A percentile compares a stretch with the other conserved stretches of the same genome.
phyloP scores from a whole-genome alignment of 2,797 vertebrate genomes.

The Philypnodon macrostomus region DNA sequence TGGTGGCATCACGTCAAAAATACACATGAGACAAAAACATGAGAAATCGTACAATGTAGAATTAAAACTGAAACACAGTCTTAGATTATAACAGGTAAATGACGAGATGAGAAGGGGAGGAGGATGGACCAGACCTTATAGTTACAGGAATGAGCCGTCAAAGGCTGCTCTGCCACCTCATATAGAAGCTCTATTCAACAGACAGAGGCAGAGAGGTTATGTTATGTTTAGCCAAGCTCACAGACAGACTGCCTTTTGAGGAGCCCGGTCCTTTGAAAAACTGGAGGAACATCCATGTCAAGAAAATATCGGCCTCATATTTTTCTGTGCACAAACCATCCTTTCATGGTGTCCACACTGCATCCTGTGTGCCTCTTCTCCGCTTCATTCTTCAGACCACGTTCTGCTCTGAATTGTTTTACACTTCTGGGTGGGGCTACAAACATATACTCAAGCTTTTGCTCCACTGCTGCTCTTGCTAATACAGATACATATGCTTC shows the following conservation, averaged over 20 bases:
- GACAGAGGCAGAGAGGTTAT: constrained; percentile 28
- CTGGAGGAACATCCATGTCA: constrained; percentile 73
- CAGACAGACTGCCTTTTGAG: constrained; percentile 75
- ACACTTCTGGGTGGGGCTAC: constrained; percentile 50
- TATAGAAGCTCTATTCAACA: constrained; percentile 70
- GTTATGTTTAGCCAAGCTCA: constrained; percentile 63
- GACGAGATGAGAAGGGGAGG: constrained; percentile 28
- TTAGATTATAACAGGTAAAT: constrained; percentile 7
- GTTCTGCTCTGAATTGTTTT: constrained; percentile 46
- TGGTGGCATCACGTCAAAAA: too few species aligned
- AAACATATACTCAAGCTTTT: constrained; percentile 39
- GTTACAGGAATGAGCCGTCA: constrained; percentile 48
- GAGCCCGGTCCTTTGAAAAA: constrained; percentile 65
- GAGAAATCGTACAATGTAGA: too few species aligned
- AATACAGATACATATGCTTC: constrained; percentile 1
- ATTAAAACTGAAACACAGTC: background rate
- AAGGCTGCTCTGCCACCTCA: constrained; percentile 28
- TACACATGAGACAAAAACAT: too few species aligned
- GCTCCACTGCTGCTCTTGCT: constrained; percentile 18
- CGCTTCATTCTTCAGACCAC: constrained; percentile 39
- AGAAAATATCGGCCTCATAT: constrained; percentile 68
- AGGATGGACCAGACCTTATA: constrained; percentile 28
- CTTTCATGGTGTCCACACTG: constrained; percentile 56
- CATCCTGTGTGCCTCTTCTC: constrained; percentile 17
- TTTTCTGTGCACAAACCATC: constrained; percentile 58